phyloP scores from a whole-genome alignment of 2,797 vertebrate species.

The Carcharodon carcharias region DNA sequence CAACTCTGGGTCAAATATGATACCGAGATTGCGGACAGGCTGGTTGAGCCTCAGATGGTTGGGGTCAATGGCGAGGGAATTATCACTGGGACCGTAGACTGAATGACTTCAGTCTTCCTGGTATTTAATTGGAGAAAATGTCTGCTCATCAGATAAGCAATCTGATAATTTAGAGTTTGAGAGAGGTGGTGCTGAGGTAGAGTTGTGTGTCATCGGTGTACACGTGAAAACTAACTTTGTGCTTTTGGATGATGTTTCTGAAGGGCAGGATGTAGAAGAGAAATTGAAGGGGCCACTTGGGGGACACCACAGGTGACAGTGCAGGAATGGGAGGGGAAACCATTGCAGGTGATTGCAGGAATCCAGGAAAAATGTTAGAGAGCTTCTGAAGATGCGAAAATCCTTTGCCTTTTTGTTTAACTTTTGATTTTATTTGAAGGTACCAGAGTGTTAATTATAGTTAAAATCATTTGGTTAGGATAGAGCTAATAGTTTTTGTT shows the following conservation, averaged over 20 bases:
- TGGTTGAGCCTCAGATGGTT: background rate
- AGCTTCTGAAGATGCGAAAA: too few species aligned
- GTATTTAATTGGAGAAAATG: background rate
- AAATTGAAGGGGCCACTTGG: background rate
- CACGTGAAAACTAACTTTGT: too few species aligned
- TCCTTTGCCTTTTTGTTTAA: background rate
- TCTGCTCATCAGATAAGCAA: background rate
- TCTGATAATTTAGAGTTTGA: background rate
- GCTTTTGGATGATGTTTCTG: background rate
- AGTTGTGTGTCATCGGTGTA: background rate
- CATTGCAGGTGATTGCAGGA: background rate
- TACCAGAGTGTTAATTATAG: background rate
- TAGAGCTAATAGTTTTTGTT: background rate
- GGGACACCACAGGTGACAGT: background rate
- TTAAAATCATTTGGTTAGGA: background rate
- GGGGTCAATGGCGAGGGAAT: background rate
- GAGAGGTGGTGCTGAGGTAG: background rate
- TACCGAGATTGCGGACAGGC: background rate
- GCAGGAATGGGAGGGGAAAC: background rate
- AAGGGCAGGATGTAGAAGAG: background rate
- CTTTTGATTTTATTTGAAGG: background rate
- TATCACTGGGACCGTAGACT: background rate
- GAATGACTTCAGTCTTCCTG: background rate
- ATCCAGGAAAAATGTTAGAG: background rate
- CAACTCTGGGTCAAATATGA: background rate